Percentiles rank a stretch among this genome's conserved stretches.
These are phyloP conservation scores for Oeneis ivallda DNA, from an alignment of 2,888 invertebrate species.

Conservation along the genomic window DNA sequence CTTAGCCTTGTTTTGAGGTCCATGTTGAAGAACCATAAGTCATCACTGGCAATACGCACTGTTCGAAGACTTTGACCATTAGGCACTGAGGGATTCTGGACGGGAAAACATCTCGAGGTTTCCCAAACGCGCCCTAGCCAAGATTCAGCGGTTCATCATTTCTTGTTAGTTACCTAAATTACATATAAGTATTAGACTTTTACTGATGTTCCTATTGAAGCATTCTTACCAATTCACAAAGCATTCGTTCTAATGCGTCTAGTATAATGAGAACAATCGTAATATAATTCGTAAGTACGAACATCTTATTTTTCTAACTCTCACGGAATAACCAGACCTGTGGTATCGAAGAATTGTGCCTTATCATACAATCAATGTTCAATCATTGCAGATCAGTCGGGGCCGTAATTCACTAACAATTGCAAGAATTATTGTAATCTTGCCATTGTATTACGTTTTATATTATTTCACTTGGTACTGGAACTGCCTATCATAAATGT, in stretches of 20 bases:
- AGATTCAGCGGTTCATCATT: too few species aligned
- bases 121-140: too few species aligned
- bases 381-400: slow-evolving; percentile 54
- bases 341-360: slow-evolving; percentile 27
- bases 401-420: slow-evolving; percentile 54
- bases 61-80: too few species aligned
- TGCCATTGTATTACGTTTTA: slow-evolving; percentile 57
- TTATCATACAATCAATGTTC: slow-evolving; percentile 51
- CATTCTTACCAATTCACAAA: background rate
- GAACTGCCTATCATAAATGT: slow-evolving; percentile 29
- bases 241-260: background rate
- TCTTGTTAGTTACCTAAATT: too few species aligned
- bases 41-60: too few species aligned
- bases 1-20: too few species aligned
- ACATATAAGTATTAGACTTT: too few species aligned
- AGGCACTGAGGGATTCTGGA: too few species aligned
- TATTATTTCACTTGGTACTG: slow-evolving; percentile 53
- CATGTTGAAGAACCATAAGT: too few species aligned
- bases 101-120: too few species aligned
- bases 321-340: slow-evolving; percentile 25
- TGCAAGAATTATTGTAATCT: slow-evolving; percentile 58
- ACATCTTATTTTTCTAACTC: slow-evolving; percentile 19
- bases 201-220: too few species aligned
- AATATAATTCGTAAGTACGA: background rate
- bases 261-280: background rate